A percentile compares a stretch with the other conserved stretches of the same genome.
Evolutionary conservation across 2,113 vertebrate species (phyloP).

Genomic region (Rhabdomys dilectus): DNA sequence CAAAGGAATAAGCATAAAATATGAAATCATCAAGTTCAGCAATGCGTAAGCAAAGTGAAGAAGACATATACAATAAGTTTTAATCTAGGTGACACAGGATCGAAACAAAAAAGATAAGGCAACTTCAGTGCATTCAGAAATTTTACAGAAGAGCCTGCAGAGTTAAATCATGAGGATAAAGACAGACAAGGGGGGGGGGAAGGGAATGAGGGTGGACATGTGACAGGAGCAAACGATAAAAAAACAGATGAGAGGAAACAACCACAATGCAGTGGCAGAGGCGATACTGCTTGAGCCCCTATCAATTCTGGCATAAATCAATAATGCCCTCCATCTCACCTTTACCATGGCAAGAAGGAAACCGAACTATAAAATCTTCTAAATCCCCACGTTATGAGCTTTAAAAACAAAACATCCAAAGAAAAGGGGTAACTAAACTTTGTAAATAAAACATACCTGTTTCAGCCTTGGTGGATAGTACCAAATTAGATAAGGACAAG

Average conservation of each 20-base stretch:
- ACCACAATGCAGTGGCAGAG: background rate
- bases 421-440: background rate
- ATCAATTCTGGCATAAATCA: background rate
- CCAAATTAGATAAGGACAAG: too few relatives aligned
- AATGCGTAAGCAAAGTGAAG: slow-evolving; percentile 39
- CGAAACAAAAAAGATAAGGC: slow-evolving; percentile 12
- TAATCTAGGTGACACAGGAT: background rate
- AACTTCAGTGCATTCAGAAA: slow-evolving; percentile 42
- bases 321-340: background rate
- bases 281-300: background rate
- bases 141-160: background rate
- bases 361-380: slow-evolving; percentile 18
- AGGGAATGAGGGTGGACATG: too few relatives aligned
- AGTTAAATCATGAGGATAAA: background rate
- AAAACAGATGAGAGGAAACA: background rate
- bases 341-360: background rate
- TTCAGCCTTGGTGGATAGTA: too few relatives aligned
- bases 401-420: slow-evolving; percentile 13
- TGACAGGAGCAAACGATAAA: background rate
- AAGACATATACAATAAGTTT: background rate
- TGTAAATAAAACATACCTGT: background rate
- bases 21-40: slow-evolving; percentile 56
- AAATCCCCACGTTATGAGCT: background rate
- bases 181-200: background rate
- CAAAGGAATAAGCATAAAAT: slow-evolving; percentile 54